These are phyloP conservation scores for Dromas ardeola DNA, from an alignment of 2,113 vertebrate species.

Conservation along the genomic window DNA sequence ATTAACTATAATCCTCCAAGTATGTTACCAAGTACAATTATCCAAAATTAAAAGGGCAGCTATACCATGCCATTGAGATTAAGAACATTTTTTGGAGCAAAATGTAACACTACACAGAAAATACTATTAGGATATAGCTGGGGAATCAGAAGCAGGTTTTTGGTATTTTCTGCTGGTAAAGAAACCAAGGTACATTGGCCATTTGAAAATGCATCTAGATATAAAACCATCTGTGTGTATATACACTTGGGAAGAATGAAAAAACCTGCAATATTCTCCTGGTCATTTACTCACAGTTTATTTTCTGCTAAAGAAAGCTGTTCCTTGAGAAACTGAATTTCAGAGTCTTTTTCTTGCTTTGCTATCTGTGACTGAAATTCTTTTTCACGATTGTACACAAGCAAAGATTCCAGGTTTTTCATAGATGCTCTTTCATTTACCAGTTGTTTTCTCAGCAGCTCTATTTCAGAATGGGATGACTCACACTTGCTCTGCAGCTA, in stretches of 20 bases:
- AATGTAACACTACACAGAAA: neutral
- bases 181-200: neutral
- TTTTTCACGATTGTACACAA: constrained; percentile 73
- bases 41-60: neutral
- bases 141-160: neutral
- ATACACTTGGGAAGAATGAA: neutral
- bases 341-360: constrained; percentile 77
- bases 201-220: neutral
- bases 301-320: constrained; percentile 77
- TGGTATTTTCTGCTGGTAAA: neutral
- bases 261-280: neutral
- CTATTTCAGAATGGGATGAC: constrained; percentile 73
- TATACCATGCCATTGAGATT: neutral
- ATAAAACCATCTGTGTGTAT: neutral
- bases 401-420: constrained; percentile 76
- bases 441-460: constrained; percentile 79
- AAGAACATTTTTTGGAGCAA: neutral
- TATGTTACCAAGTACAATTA: neutral
- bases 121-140: neutral
- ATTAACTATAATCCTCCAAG: neutral
- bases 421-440: constrained; percentile 76
- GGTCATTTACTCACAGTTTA: constrained; percentile 74
- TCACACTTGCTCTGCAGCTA: constrained; percentile 77
- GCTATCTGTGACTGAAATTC: constrained; percentile 71
- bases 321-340: constrained; percentile 80